Evolutionary conservation across 2,888 invertebrate species (phyloP), one percentile per base, ranked within the genome.

Genomic region (Stenodema calcarata): DNA sequence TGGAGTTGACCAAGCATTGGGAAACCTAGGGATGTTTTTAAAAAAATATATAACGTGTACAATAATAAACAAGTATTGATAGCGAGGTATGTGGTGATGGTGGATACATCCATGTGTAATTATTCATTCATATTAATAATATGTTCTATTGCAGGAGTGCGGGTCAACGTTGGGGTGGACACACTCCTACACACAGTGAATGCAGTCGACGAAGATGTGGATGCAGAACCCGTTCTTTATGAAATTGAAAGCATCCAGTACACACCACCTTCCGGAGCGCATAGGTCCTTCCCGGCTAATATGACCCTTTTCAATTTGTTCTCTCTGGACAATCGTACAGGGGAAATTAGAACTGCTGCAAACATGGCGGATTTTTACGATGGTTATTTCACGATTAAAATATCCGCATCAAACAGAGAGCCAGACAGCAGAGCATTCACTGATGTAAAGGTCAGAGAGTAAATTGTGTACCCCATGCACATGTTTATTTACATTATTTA

Each of bases 151-250:
- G n/a, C 87, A 91, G 92, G 96, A 0, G 95, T 96, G 0, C 92
- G 95, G 69, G 92, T 95, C 0, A 95, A 95, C 90, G 94, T 95
- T 0, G 95, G 95, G 0, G 92, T 95, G 35, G 95, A 95, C 88
- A 95, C 95, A 0, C 92, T 94, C 18, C 92, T 96, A 42, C 93
- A 94, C 0, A 94, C 94, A 0, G 90, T 96, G 2, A 93, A 93
- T 35, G 96, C 96, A 0, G 91, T 90, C 1, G 96, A 96, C 90
- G 92, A 92, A 0, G 96, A 96, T 89, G 93, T 94, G 0, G 94
- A 94, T 83, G 94, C 95, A 0, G 90, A 92, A 0, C 93, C 94
- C 0, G 94, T 96, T 12, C 90, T 92, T n/a, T 95, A 95, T 88
- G 92, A 91, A 44, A 93, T 95, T 11, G 92, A 93, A 0, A 93